phyloP scores from a whole-genome alignment of 2,797 vertebrate species.

The Microctenopoma stevenorrisi region DNA sequence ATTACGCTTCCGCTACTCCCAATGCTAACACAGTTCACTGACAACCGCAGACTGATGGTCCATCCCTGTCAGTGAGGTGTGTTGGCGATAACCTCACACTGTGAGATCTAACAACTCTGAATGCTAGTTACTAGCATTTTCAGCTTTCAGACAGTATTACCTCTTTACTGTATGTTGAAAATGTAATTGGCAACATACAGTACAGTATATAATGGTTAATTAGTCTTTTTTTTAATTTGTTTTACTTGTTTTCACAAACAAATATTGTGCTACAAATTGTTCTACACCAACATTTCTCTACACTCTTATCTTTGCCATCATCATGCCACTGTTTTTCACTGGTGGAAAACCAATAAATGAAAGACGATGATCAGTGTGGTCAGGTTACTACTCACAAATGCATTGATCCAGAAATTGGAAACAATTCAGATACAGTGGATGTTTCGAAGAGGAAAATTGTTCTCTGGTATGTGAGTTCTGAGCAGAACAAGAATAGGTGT shows the following conservation, averaged over 20 bases:
- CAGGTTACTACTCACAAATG: slow-evolving; percentile 68
- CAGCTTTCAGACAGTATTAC: background rate
- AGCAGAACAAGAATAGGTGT: background rate
- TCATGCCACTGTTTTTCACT: slow-evolving; percentile 25
- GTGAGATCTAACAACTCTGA: slow-evolving; percentile 53
- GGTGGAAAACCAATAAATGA: slow-evolving; percentile 44
- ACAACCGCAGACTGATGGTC: slow-evolving; percentile 41
- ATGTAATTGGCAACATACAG: background rate
- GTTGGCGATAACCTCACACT: slow-evolving; percentile 19
- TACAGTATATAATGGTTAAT: too few relatives aligned
- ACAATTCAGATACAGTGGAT: background rate
- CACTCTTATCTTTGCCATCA: background rate
- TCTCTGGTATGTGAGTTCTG: background rate
- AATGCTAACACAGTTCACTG: slow-evolving; percentile 37
- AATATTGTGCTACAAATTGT: background rate
- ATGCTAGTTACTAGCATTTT: slow-evolving; percentile 28
- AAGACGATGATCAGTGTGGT: slow-evolving; percentile 62
- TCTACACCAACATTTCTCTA: background rate
- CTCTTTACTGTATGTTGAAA: background rate
- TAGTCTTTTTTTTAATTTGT: background rate
- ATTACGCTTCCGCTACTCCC: slow-evolving; percentile 20
- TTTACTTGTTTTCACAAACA: background rate
- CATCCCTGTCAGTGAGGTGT: slow-evolving; percentile 31
- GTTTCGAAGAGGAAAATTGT: slow-evolving; percentile 10
- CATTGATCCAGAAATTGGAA: slow-evolving; percentile 55